phyloP scores from a whole-genome alignment of 2,797 vertebrate species.

The Crocidura indochinensis region DNA sequence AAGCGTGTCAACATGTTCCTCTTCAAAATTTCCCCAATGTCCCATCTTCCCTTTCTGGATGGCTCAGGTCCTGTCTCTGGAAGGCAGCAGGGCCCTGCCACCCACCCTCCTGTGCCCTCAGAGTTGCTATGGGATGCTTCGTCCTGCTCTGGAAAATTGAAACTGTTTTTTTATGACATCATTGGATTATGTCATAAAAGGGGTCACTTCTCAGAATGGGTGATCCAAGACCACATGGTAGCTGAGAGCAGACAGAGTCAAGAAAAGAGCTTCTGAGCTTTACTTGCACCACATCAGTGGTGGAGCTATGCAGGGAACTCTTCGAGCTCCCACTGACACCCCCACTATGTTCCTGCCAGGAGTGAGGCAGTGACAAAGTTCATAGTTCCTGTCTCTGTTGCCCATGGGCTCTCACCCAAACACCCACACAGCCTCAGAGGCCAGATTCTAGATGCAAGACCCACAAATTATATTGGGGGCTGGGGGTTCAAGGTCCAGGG shows the following conservation, averaged over 20 bases:
- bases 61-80: no score
- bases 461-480: background rate
- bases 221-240: conserved; percentile 84
- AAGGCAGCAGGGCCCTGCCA: no score
- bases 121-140: no score
- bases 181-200: no score
- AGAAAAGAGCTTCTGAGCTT: background rate
- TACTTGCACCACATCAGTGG: background rate
- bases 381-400: conserved; percentile 17
- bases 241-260: conserved; percentile 22
- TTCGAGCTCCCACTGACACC: background rate
- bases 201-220: no score
- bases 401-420: background rate
- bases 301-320: background rate
- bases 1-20: no score
- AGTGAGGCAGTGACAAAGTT: background rate
- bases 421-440: background rate
- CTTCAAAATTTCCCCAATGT: no score
- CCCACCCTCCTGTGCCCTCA: no score
- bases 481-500: no score
- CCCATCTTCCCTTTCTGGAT: no score
- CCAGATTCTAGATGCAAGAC: background rate
- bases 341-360: background rate
- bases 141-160: no score
- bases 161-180: no score